Evolutionary conservation across 2,797 vertebrate species (phyloP), one percentile per base, ranked within the genome.

Genomic region (Pseudochromis fuscus): DNA sequence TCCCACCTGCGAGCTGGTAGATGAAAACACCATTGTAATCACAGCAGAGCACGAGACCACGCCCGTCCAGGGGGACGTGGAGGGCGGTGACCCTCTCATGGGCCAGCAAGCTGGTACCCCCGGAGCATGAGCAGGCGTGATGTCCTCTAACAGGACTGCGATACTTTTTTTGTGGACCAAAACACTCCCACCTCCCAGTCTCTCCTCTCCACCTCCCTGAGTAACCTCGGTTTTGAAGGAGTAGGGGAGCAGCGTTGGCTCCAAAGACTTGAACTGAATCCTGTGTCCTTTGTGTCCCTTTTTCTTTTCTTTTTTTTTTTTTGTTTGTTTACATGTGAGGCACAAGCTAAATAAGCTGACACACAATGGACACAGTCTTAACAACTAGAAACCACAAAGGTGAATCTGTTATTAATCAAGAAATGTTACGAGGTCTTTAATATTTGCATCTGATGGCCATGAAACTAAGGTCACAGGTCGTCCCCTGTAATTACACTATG

Each of bases 1-100:
- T 81, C 95, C 96, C 16, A 91, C 94, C 50, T 99, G 97, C 0
- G 98, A 99, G 93, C 92, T 97, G 1, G 82, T 96, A 21, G 98
- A 99, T 0, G 98, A 98, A 90, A 97, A 95, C 88, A 95, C 95
- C 18, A 82, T 98, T 0, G 95, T 95, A 4, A 94, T 97, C 66
- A 91, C 85, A 15, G 87, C 93, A 0, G 88, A 87, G 82, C 93
- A 93, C 0, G 93, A 90, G 82, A 93, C 89, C 57, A 95, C 93
- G 0, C 95, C 95, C 0, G 79, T 87, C 33, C 94, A 93, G 33
- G 96, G 95, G 4, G 59, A n/a, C 0, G 30, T 42, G 2, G 95
- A 94, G 0, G 93, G 95, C 0, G 90, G 82, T 0, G 92, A 94
- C 38, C 96, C 96, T 0, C 95, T 98, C n/a, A 96, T 98, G 84